phyloP scores from a whole-genome alignment of 2,797 vertebrate genomes.

The Sebastolobus alascanus region DNA sequence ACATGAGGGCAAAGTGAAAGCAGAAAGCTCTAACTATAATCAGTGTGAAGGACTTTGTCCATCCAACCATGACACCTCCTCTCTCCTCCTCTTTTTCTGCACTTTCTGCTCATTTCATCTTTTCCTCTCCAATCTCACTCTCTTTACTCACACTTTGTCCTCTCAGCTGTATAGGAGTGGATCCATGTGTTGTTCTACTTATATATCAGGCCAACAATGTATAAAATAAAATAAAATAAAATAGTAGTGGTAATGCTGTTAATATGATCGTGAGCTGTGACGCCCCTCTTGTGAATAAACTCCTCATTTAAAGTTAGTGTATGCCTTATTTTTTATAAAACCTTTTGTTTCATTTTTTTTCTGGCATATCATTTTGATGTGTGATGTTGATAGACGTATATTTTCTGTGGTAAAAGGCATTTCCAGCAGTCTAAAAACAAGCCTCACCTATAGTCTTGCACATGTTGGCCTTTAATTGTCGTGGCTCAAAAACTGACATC shows the following conservation, averaged over 20 bases:
- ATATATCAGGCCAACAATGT: neutral
- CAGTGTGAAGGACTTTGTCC: slow-evolving; percentile 31
- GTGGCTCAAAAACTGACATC: neutral
- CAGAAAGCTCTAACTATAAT: neutral
- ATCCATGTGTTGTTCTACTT: neutral
- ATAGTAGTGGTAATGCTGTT: neutral
- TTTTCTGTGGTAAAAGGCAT: neutral
- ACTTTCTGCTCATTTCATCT: neutral
- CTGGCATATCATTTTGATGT: neutral
- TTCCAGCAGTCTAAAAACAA: neutral
- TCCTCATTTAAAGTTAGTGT: neutral
- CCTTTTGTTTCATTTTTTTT: too few species aligned
- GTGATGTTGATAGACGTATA: neutral
- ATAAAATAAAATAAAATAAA: too few species aligned
- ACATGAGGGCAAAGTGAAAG: neutral
- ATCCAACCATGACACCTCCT: slow-evolving; percentile 4
- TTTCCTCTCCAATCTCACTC: neutral
- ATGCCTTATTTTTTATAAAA: neutral
- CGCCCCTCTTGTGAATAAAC: neutral
- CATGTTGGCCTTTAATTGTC: neutral
- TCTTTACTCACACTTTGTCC: slow-evolving; percentile 2
- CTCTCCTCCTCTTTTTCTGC: neutral
- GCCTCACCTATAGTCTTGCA: neutral
- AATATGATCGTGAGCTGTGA: neutral
- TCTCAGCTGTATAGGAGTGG: neutral